These are phyloP conservation scores for Apantesis nais DNA, from an alignment of 2,888 invertebrate species.

Conservation along the genomic window DNA sequence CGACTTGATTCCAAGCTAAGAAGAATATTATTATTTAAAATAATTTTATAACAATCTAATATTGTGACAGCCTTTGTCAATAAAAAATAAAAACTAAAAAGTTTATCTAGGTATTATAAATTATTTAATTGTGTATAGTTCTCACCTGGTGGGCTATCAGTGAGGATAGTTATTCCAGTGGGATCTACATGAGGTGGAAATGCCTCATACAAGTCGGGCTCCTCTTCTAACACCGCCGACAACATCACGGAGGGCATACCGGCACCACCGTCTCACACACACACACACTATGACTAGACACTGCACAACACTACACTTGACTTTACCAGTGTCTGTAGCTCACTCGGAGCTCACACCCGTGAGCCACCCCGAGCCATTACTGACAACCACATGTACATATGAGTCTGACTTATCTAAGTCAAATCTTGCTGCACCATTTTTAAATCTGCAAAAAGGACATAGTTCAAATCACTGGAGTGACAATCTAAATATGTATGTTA, in stretches of 20 bases:
- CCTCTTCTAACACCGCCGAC: conserved; percentile 90
- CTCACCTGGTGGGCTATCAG: conserved; percentile 87
- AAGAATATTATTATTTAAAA: not conserved
- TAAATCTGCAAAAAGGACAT: conserved; percentile 75
- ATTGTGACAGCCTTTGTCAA: not conserved
- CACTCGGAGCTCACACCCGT: conserved; percentile 71
- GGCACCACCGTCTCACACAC: conserved; percentile 66
- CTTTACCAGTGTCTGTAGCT: conserved; percentile 64
- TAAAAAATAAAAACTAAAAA: not conserved
- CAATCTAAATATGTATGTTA: conserved; percentile 53
- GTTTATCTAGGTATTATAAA: not conserved
- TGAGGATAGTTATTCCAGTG: conserved; percentile 90
- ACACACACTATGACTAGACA: conserved; percentile 73
- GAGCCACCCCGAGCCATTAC: conserved; percentile 75
- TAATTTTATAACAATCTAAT: not conserved
- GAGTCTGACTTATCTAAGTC: conserved; percentile 74
- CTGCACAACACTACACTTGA: conserved; percentile 77
- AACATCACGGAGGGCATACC: conserved; percentile 88
- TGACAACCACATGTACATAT: conserved; percentile 57
- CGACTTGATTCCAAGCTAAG: not conserved
- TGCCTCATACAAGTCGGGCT: conserved; percentile 91
- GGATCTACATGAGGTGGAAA: conserved; percentile 94
- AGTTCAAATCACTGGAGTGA: conserved; percentile 62
- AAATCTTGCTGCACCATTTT: conserved; percentile 86
- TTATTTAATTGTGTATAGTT: not conserved